Conservation (phyloP, 1,140 invertebrate species). For the Nasonia vitripennis region DNA sequence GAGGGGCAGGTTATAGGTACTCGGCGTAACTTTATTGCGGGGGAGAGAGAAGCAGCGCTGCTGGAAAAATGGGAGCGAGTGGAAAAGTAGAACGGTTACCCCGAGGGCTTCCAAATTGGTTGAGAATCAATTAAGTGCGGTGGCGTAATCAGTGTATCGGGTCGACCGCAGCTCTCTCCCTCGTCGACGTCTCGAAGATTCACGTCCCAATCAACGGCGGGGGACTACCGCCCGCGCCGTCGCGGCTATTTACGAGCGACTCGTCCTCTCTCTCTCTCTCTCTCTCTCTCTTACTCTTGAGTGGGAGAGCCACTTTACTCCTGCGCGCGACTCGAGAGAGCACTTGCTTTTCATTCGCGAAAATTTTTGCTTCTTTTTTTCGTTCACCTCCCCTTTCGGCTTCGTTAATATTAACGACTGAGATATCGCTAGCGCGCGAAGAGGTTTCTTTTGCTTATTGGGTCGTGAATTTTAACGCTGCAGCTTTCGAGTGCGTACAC, state of each 20-base stretch:
- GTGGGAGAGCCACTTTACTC: not conserved
- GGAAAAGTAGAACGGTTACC: conserved; percentile 53
- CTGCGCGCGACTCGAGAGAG: not conserved
- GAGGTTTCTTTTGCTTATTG: not conserved
- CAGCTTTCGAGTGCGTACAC: not conserved
- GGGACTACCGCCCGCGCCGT: conserved; percentile 40
- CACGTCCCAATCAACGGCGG: conserved; percentile 61
- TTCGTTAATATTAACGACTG: not conserved
- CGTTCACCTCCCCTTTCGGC: not conserved
- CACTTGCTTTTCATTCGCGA: not conserved
- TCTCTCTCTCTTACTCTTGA: too few species aligned
- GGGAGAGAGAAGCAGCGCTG: not conserved
- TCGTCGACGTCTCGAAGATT: conserved; percentile 55
- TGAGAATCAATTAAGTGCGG: conserved; percentile 63
- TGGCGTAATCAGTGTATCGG: conserved; percentile 63
- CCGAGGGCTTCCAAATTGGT: conserved; percentile 58
- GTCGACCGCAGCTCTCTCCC: conserved; percentile 34
- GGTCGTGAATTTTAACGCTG: not conserved
- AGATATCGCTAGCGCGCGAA: too few species aligned
- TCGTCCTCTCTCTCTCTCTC: not conserved
- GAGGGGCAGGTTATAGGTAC: not conserved
- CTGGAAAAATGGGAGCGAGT: conserved; percentile 22
- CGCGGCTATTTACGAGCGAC: conserved; percentile 59
- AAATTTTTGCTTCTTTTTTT: not conserved
- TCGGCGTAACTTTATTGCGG: conserved; percentile 36